phyloP scores from a whole-genome alignment of 2,113 vertebrate genomes.

The Myiozetetes cayanensis region DNA sequence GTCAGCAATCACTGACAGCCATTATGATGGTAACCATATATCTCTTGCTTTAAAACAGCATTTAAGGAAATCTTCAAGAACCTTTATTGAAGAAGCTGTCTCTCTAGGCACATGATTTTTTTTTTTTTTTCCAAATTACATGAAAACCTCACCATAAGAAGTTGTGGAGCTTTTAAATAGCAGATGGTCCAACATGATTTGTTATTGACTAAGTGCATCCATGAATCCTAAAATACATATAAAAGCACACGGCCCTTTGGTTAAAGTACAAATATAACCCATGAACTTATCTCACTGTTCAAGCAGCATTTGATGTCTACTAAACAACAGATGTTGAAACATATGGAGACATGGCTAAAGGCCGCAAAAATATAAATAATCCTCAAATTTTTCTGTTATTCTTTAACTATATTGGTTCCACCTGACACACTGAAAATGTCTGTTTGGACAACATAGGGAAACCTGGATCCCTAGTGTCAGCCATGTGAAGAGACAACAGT shows the following conservation, averaged over 20 bases:
- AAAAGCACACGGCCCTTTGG: not conserved
- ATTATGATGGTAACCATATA: not conserved
- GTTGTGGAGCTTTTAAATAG: not conserved
- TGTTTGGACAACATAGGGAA: not conserved
- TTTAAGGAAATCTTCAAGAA: not conserved
- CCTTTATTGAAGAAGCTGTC: not conserved
- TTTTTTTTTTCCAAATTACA: not conserved
- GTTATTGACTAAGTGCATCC: not conserved
- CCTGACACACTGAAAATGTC: not conserved
- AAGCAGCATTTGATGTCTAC: not conserved
- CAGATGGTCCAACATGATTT: not conserved
- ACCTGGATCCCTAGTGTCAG: not conserved
- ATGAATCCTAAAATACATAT: not conserved
- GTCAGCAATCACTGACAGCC: not conserved
- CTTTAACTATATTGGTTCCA: not conserved
- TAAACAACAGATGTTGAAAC: constrained; percentile 13
- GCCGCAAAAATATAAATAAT: not conserved
- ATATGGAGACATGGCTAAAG: not conserved
- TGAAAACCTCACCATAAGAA: not conserved
- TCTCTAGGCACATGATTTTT: not conserved
- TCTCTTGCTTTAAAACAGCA: not conserved
- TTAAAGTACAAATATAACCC: not conserved
- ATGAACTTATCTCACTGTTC: not conserved
- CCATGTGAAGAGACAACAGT: not conserved
- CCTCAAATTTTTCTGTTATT: not conserved